Evolutionary conservation across 2,888 invertebrate species (phyloP), one percentile per base, ranked within the genome.

Genomic region (Saturnia japonica): DNA sequence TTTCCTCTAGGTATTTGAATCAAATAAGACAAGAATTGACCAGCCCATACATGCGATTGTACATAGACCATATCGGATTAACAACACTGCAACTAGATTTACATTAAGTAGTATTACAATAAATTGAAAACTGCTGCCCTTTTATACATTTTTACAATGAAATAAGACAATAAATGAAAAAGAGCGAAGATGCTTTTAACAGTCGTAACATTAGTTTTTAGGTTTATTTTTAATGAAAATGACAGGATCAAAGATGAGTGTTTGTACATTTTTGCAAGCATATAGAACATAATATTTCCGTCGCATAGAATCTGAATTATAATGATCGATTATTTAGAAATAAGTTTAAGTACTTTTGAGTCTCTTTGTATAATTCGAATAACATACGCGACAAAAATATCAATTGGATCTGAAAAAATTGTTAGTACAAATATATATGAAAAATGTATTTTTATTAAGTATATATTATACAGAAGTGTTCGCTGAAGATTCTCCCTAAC

Each of bases 251-350:
- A 77, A 82, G 75, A 83, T 77, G 79, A 74, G 80, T 79, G 78
- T 89, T 86, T 88, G 89, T 89, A 90, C 87, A 88, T 83, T 74
- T 83, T 85, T 90, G 91, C 90, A 91, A 91, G 91, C 89, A 88
- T 85, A 85, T 78, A 78, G 78, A 76, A 71, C 69, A 76, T 77
- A 74, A 74, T 78, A 72, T 78, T 75, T 80, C 82, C 83, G 82
- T 78, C 80, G 78, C 81, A 77, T 74, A 70, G 72, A 67, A 69
- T 66, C 70, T 67, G 77, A 77, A 69, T 40, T 70, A 70, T 74
- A 76, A 77, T 80, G 80, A 73, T 74, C 45, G 69, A 76, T 69
- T 72, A 75, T 82, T 80, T 78, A 77, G 77, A 80, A 77, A 82
- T 77, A 76, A 79, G 75, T 82, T 86, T 91, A 91, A 91, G 91